These are phyloP conservation scores for Battus philenor DNA, from an alignment of 1,140 invertebrate species.

Conservation along the genomic window DNA sequence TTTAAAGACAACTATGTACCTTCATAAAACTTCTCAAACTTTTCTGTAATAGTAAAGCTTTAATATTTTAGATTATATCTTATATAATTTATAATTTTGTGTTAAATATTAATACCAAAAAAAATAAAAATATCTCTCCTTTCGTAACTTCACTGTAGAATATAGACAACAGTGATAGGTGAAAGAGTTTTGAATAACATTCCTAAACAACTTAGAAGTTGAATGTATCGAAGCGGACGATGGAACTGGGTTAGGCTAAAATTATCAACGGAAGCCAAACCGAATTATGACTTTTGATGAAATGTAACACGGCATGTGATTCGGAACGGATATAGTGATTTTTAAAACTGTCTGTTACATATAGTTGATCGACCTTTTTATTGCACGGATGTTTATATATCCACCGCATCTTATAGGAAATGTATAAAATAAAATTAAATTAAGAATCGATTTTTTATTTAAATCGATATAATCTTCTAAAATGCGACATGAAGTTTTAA, in stretches of 20 bases:
- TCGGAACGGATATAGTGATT: slow-evolving; percentile 33
- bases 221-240: slow-evolving; percentile 19
- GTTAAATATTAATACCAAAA: too few species aligned
- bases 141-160: background rate
- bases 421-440: too few species aligned
- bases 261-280: slow-evolving; percentile 57
- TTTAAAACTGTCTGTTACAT: slow-evolving; percentile 22
- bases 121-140: slow-evolving; percentile 1
- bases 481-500: too few species aligned
- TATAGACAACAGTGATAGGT: background rate
- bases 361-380: slow-evolving; percentile 17
- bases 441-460: too few species aligned
- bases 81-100: too few species aligned
- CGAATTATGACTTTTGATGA: slow-evolving; percentile 72
- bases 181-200: slow-evolving; percentile 10
- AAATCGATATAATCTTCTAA: too few species aligned
- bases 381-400: slow-evolving; percentile 9
- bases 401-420: too few species aligned
- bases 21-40: too few species aligned
- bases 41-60: too few species aligned
- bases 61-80: too few species aligned
- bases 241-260: slow-evolving; percentile 59
- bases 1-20: too few species aligned
- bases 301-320: slow-evolving; percentile 40
- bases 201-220: background rate